Evolutionary conservation across 2,113 vertebrate species (phyloP).

Genomic region (mouse (Mus musculus)): GRCm39 chr10:17312001-17312500

Average conservation of each 20-base stretch:
- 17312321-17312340: background rate
- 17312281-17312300: background rate
- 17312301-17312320: background rate
- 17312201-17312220: background rate
- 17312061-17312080: background rate
- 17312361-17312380: background rate
- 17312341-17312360: background rate
- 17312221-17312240: background rate
- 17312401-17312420: conserved; percentile 17
- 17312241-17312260: background rate
- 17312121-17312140: background rate
- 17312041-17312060: background rate
- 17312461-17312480: background rate
- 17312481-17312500: background rate
- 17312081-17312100: background rate
- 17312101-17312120: background rate
- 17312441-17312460: background rate
- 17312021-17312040: background rate
- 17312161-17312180: background rate
- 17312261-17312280: background rate
- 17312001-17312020: background rate
- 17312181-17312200: background rate
- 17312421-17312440: background rate
- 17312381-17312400: conserved; percentile 51
- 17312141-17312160: background rate